These are phyloP conservation scores for Ceratina calcarata DNA, from an alignment of 1,140 invertebrate genomes.

Conservation along the genomic window DNA sequence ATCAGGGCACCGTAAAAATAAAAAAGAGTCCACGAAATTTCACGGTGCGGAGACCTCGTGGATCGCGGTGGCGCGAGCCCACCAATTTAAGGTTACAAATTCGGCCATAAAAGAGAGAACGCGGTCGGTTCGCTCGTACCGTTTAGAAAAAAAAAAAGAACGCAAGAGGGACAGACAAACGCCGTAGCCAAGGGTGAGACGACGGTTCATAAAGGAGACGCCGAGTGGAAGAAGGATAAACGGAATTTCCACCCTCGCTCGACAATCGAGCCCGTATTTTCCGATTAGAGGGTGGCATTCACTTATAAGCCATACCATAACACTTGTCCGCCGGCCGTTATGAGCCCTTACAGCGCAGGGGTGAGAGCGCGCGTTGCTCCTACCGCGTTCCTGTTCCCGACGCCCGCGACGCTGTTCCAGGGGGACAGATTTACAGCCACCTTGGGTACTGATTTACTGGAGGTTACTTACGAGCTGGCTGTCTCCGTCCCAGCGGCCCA, in stretches of 20 bases:
- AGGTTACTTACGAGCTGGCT: conserved; percentile 58
- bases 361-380: background rate
- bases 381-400: conserved; percentile 36
- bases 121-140: conserved; percentile 39
- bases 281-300: conserved; percentile 80
- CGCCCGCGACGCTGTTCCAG: conserved; percentile 57
- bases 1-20: conserved; percentile 45
- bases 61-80: conserved; percentile 51
- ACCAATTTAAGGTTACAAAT: conserved; percentile 79
- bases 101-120: conserved; percentile 72
- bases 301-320: conserved; percentile 81
- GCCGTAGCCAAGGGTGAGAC: background rate
- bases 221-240: background rate
- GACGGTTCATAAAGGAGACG: conserved; percentile 30
- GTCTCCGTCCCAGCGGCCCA: conserved; percentile 2
- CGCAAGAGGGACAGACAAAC: conserved; percentile 1
- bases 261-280: conserved; percentile 80
- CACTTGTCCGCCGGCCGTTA: conserved; percentile 79
- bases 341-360: conserved; percentile 67
- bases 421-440: conserved; percentile 79
- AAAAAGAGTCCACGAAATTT: conserved; percentile 64
- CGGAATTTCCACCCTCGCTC: conserved; percentile 61
- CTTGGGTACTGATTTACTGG: conserved; percentile 80
- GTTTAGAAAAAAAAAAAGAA: conserved; percentile 52
- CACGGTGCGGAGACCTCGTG: conserved; percentile 47